Evolutionary conservation across 2,888 invertebrate species (phyloP), one percentile per base, ranked within the genome.

Genomic region (Lepidonotus clava): DNA sequence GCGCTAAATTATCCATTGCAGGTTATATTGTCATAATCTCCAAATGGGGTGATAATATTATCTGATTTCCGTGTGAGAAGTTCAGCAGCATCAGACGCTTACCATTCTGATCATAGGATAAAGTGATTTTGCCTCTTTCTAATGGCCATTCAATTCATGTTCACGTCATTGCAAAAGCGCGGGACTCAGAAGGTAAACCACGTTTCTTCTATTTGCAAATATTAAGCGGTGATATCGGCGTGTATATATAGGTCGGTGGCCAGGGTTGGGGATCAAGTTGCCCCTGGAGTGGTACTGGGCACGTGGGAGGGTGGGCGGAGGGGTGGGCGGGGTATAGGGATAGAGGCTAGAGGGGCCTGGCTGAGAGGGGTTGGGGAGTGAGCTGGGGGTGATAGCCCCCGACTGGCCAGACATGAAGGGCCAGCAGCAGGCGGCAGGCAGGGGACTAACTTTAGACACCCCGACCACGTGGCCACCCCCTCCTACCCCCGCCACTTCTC

Each of bases 191-290:
- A n/a, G n/a, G n/a, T n/a, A n/a, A n/a, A n/a, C n/a, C n/a, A n/a
- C n/a, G n/a, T n/a, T n/a, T n/a, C n/a, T n/a, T n/a, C n/a, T n/a
- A n/a, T n/a, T n/a, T 32, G 61, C 61, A 24, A 61, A 61, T 61
- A 61, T 61, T 61, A 61, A 61, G 61, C 28, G 28, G 36, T 71
- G 71, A 71, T 71, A 71, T 71, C 71, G 71, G 11, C 71, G n/a
- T 71, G 71, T 71, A 71, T 71, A 71, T 71, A 36, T 71, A 71
- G 71, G 71, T 34, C 71, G 28, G 36, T 71, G 38, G 66, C 24
- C 38, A 14, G 71, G 38, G 38, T 34, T n/a, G 71, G 34, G 71
- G 38, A 71, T 71, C 36, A 71, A 5, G n/a, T 71, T 71, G 71
- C 71, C 8, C 46, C 21, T n/a, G n/a, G n/a, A n/a, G n/a, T n/a